Conservation (phyloP, 2,113 vertebrate genomes). For the Leptocoma aspasia region DNA sequence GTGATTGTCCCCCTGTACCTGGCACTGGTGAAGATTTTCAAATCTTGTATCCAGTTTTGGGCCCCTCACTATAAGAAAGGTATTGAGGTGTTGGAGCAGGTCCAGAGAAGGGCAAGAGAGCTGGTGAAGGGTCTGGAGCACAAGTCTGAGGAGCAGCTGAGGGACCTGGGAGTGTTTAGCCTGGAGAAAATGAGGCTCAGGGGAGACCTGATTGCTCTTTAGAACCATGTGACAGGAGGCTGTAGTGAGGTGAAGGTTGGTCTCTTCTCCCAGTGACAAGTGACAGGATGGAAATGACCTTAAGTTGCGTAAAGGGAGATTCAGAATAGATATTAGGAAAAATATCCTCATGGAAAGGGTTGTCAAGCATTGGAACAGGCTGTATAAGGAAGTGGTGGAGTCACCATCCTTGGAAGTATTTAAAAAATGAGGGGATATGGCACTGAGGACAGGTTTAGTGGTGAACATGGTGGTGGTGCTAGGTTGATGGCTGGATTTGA, state of each 20-base stretch:
- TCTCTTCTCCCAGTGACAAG: not conserved
- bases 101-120: not conserved
- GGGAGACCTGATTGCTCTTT: not conserved
- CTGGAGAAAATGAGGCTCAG: not conserved
- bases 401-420: not conserved
- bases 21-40: not conserved
- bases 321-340: not conserved
- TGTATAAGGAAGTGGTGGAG: not conserved
- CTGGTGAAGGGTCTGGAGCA: not conserved
- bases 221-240: not conserved
- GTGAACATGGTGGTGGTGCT: not conserved
- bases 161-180: not conserved
- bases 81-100: not conserved
- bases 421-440: not conserved
- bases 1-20: not conserved
- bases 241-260: not conserved
- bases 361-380: not conserved
- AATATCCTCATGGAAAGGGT: not conserved
- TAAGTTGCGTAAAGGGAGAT: not conserved
- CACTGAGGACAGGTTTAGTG: not conserved
- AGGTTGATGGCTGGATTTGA: not conserved
- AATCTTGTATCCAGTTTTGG: not conserved
- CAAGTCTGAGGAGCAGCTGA: not conserved
- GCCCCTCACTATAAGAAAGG: not conserved
- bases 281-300: not conserved